Conservation (phyloP, 2,888 invertebrate genomes). For the Cosmopolites sordidus region DNA sequence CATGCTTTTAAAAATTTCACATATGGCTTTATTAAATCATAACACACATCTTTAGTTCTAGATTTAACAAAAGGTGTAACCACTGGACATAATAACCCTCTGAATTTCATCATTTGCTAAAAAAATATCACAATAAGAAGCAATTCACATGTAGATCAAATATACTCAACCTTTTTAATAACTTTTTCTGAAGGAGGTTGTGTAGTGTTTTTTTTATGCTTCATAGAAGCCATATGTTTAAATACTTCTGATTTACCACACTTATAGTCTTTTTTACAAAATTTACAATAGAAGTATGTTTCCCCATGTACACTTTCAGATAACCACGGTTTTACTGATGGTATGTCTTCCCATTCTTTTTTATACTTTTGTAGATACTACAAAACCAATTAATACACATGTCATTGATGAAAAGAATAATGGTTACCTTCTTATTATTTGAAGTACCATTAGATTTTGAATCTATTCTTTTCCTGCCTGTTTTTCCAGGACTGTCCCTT, state of each 20-base stretch:
- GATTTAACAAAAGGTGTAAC: conserved; percentile 42
- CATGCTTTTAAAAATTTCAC: conserved; percentile 59
- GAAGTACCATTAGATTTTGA: conserved; percentile 19
- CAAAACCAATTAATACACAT: conserved; percentile 2
- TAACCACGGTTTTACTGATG: conserved; percentile 44
- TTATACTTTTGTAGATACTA: conserved; percentile 43
- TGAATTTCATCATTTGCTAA: conserved; percentile 42
- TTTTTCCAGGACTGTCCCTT: conserved; percentile 26
- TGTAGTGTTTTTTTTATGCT: conserved; percentile 38
- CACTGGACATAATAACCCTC: conserved; percentile 43
- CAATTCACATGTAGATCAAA: not conserved
- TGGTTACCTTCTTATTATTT: conserved; percentile 29
- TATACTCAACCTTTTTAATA: conserved; percentile 18
- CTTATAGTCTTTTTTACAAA: conserved; percentile 45
- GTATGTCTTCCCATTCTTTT: conserved; percentile 45
- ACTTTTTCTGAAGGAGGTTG: conserved; percentile 27
- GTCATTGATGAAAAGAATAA: no score
- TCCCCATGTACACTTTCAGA: conserved; percentile 43
- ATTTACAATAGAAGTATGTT: conserved; percentile 45
- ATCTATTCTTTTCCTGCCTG: conserved; percentile 13
- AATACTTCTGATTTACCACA: conserved; percentile 44
- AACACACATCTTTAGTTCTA: conserved; percentile 36
- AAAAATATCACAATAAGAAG: conserved; percentile 21
- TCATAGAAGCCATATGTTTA: conserved; percentile 44
- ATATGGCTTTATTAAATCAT: conserved; percentile 48